phyloP scores from a whole-genome alignment of 2,888 invertebrate species.

The Troides aeacus region DNA sequence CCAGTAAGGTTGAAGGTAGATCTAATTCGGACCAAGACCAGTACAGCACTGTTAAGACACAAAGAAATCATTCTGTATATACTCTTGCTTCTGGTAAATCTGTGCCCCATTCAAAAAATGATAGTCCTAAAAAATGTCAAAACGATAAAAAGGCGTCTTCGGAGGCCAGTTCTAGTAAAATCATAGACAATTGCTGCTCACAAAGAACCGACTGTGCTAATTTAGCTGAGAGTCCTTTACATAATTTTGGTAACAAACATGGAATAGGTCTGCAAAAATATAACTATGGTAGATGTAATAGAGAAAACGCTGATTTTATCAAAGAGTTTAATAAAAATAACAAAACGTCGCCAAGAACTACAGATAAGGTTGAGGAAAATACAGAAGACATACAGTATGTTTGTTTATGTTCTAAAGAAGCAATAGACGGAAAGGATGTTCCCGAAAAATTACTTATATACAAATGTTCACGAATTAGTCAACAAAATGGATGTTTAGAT shows the following conservation, averaged over 20 bases:
- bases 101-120: constrained; percentile 47
- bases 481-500: constrained; percentile 44
- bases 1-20: constrained; percentile 66
- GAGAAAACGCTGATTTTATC: constrained; percentile 6
- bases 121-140: constrained; percentile 51
- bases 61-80: constrained; percentile 70
- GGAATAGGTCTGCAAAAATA: constrained; percentile 31
- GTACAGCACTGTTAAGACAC: constrained; percentile 44
- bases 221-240: constrained; percentile 59
- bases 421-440: constrained; percentile 38
- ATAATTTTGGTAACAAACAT: constrained; percentile 51
- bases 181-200: constrained; percentile 52
- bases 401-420: constrained; percentile 56
- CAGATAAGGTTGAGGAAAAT: constrained; percentile 27
- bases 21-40: constrained; percentile 47
- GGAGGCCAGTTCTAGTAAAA: constrained; percentile 47
- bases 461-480: constrained; percentile 55
- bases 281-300: constrained; percentile 5
- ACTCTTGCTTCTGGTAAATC: constrained; percentile 67
- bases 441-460: constrained; percentile 58
- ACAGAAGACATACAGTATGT: constrained; percentile 53
- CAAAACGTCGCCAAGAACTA: constrained; percentile 33
- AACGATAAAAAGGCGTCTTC: constrained; percentile 45
- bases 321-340: constrained; percentile 34
- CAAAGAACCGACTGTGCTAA: constrained; percentile 46